These are phyloP conservation scores for Morinoia aosen DNA, from an alignment of 2,888 invertebrate species.

Conservation along the genomic window DNA sequence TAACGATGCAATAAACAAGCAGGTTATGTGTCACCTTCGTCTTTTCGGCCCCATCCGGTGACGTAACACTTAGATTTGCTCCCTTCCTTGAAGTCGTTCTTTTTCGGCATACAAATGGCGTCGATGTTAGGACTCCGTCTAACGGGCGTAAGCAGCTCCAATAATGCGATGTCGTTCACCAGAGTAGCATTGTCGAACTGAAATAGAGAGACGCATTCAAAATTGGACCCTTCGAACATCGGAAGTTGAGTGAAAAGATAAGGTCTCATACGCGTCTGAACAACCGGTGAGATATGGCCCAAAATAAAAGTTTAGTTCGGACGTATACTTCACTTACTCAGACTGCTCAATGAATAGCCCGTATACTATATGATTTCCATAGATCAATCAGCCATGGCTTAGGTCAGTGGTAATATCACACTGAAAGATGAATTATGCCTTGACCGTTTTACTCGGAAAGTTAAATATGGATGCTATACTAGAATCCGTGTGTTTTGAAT, in stretches of 20 bases:
- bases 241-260: neutral
- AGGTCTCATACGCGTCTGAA: conserved; percentile 49
- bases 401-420: too few relatives aligned
- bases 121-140: conserved; percentile 70
- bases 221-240: neutral
- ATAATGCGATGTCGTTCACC: conserved; percentile 72
- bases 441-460: too few relatives aligned
- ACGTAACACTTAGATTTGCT: conserved; percentile 70
- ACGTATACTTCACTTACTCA: neutral
- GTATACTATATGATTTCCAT: too few relatives aligned
- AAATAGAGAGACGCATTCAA: neutral
- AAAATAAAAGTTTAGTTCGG: conserved; percentile 60
- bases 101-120: conserved; percentile 71
- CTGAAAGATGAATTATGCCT: too few relatives aligned
- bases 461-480: too few relatives aligned
- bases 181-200: conserved; percentile 69
- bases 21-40: conserved; percentile 69
- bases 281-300: conserved; percentile 64
- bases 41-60: conserved; percentile 72
- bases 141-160: conserved; percentile 70
- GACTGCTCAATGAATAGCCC: too few relatives aligned
- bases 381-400: too few relatives aligned
- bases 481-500: too few relatives aligned
- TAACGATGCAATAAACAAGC: neutral
- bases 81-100: conserved; percentile 68